Conservation (phyloP, 2,113 vertebrate genomes). For the Perca fluviatilis region DNA sequence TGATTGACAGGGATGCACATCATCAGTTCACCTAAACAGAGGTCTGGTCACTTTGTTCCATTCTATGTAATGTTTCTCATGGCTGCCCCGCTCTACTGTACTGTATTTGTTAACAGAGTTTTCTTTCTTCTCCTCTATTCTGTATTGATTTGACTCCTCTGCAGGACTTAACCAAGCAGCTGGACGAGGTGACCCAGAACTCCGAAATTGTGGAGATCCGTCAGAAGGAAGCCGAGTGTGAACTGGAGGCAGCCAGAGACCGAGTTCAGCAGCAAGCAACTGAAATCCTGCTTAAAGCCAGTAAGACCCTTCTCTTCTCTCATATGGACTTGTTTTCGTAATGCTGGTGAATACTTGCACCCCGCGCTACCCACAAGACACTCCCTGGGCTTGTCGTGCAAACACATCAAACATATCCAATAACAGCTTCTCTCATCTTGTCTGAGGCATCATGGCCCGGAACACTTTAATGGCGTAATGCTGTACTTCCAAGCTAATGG, state of each 20-base stretch:
- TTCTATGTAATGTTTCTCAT: neutral
- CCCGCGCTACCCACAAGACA: neutral
- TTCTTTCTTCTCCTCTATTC: neutral
- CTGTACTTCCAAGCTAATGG: conserved; percentile 29
- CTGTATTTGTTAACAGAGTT: neutral
- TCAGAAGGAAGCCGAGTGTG: conserved; percentile 96
- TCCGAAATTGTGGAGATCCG: conserved; percentile 94
- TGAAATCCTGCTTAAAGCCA: conserved; percentile 98
- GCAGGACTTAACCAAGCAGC: conserved; percentile 94
- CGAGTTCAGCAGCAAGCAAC: conserved; percentile 96
- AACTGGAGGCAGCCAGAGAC: conserved; percentile 94
- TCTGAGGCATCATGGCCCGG: conserved; percentile 6
- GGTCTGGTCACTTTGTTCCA: neutral
- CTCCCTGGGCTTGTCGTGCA: conserved; percentile 4
- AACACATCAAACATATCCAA: conserved; percentile 29
- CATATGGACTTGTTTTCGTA: neutral
- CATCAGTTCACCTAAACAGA: neutral
- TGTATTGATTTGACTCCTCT: conserved; percentile 31
- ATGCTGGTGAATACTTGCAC: neutral
- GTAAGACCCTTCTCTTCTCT: conserved; percentile 81
- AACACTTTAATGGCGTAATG: conserved; percentile 24
- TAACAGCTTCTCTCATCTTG: conserved; percentile 17
- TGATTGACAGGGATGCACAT: neutral
- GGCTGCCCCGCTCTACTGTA: neutral
- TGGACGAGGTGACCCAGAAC: conserved; percentile 96